These are phyloP conservation scores for Thaumetopoea pityocampa DNA, from an alignment of 1,140 invertebrate species.

Conservation along the genomic window DNA sequence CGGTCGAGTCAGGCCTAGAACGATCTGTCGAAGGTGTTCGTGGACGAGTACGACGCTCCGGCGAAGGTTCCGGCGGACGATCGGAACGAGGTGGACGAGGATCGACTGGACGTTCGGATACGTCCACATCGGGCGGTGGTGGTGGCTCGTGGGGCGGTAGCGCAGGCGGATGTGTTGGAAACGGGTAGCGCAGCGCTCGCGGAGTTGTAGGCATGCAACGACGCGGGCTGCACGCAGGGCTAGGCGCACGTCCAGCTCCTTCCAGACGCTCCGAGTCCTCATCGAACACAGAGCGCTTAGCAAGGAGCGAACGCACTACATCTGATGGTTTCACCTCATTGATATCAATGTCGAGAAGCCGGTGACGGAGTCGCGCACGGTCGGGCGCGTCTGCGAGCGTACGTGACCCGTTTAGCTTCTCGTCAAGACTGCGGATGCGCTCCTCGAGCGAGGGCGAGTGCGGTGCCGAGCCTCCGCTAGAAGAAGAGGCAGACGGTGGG, in stretches of 20 bases:
- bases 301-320: slow-evolving; percentile 93
- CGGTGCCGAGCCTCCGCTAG: slow-evolving; percentile 78
- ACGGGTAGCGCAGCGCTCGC: slow-evolving; percentile 87
- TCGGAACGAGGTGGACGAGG: no score
- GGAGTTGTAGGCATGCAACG: slow-evolving; percentile 48
- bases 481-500: slow-evolving; percentile 74
- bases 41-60: slow-evolving; percentile 34
- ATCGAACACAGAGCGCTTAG: slow-evolving; percentile 95
- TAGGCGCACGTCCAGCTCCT: slow-evolving; percentile 80
- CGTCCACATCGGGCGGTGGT: slow-evolving; percentile 81
- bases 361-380: slow-evolving; percentile 79
- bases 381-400: slow-evolving; percentile 64
- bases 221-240: slow-evolving; percentile 50
- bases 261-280: slow-evolving; percentile 96
- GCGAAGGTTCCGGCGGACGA: slow-evolving; percentile 33
- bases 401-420: slow-evolving; percentile 90
- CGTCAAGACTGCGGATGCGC: slow-evolving; percentile 90
- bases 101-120: no score
- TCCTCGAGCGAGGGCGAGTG: slow-evolving; percentile 86
- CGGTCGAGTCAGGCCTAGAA: slow-evolving; percentile 24
- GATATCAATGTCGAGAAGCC: slow-evolving; percentile 84
- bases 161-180: slow-evolving; percentile 80
- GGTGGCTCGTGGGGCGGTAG: slow-evolving; percentile 35
- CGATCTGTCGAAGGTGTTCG: slow-evolving; percentile 51
- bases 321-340: slow-evolving; percentile 92